A percentile compares a stretch with the other conserved stretches of the same genome.
Conservation (phyloP, 2,888 invertebrate genomes). For the Lasioglossum calceatum region DNA sequence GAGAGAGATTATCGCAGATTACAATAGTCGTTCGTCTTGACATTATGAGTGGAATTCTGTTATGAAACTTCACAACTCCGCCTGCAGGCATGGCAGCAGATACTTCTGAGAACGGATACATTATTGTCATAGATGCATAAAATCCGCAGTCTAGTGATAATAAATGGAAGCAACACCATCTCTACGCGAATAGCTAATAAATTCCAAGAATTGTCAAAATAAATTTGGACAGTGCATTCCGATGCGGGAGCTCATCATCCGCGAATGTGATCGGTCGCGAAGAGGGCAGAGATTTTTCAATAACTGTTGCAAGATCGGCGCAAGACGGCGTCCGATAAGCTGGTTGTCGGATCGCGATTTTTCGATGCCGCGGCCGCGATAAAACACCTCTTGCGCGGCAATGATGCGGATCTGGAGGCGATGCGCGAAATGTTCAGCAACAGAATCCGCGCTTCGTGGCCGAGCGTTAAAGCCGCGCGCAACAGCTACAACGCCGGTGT, state of each 20-base stretch:
- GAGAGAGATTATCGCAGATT: not conserved
- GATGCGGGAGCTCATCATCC: not conserved
- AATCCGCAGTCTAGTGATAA: too few species aligned
- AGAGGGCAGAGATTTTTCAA: slow-evolving; percentile 31
- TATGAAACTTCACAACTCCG: not conserved
- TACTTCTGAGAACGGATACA: too few species aligned
- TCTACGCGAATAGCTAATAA: not conserved
- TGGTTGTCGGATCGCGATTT: slow-evolving; percentile 59
- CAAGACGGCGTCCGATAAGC: slow-evolving; percentile 52
- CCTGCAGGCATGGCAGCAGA: not conserved
- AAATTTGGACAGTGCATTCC: not conserved
- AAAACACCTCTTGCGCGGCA: slow-evolving; percentile 55
- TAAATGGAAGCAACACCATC: too few species aligned
- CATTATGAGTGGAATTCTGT: not conserved
- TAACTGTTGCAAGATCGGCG: slow-evolving; percentile 32
- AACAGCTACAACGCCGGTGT: slow-evolving; percentile 62
- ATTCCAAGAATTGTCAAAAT: not conserved
- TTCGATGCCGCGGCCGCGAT: slow-evolving; percentile 64
- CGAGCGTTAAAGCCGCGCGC: slow-evolving; percentile 60
- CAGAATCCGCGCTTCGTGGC: slow-evolving; percentile 66
- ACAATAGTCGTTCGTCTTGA: slow-evolving; percentile 2
- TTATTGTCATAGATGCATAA: too few species aligned
- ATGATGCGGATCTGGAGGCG: slow-evolving; percentile 72
- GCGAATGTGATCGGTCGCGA: not conserved
- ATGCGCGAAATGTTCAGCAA: slow-evolving; percentile 65